Conservation (phyloP, 2,113 vertebrate genomes). For the Tamias sibiricus region DNA sequence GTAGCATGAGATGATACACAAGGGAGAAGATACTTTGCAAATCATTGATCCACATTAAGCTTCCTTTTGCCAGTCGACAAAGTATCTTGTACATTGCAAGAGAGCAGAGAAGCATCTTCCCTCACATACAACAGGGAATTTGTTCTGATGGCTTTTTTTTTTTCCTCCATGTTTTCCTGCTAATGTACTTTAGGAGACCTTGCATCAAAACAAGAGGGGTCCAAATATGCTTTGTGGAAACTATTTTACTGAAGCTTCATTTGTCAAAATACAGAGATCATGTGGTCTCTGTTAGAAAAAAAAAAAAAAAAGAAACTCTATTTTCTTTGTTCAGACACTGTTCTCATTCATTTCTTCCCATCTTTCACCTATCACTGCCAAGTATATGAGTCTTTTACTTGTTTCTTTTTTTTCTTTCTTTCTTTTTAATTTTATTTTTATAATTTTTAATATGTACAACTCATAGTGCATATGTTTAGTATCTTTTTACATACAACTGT, state of each 20-base stretch:
- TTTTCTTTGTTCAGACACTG: not conserved
- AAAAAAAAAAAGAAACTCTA: not conserved
- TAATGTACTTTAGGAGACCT: not conserved
- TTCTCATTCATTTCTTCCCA: not conserved
- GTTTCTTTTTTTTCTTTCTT: too few species aligned
- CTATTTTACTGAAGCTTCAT: not conserved
- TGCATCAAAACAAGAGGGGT: not conserved
- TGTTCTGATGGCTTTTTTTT: not conserved
- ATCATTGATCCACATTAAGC: constrained; percentile 34
- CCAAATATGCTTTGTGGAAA: not conserved
- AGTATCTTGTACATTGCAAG: not conserved
- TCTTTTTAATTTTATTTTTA: too few species aligned
- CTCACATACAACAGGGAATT: not conserved
- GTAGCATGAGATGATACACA: not conserved
- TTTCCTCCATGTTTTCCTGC: not conserved
- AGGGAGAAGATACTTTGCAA: constrained; percentile 19
- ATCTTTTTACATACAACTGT: too few species aligned
- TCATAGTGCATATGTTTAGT: too few species aligned
- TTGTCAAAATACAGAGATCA: not conserved
- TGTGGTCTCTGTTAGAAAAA: not conserved
- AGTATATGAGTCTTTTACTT: not conserved
- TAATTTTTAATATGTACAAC: too few species aligned
- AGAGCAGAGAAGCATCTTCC: not conserved
- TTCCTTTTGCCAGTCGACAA: not conserved
- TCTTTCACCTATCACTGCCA: not conserved